Base-by-base conservation (phyloP, 2,113 vertebrate genomes). In the Ivindomyrus marchei region DNA sequence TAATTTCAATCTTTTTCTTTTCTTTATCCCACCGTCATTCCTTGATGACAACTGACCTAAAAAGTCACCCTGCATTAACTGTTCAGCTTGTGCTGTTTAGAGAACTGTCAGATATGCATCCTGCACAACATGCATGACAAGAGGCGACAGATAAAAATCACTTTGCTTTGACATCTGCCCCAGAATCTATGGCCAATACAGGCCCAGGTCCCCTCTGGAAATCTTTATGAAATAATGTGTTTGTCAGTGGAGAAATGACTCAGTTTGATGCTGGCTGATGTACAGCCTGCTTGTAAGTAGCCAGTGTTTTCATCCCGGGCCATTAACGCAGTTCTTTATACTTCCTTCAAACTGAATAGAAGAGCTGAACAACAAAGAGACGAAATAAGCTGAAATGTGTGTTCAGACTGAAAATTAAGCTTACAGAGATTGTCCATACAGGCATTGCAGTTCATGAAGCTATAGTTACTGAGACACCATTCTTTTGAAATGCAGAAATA, bases 21-120 rank as follows among this genome's bases (percentile, higher is more conserved):
- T 90, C 66, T 92, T 90, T 90, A 80, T 90, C 88, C 70, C 85
- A 58, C 91, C 90, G 91, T 93, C 94, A 94, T 92, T 92, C 74
- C 21, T 91, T 93, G 90, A 24, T 94, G 95, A 94, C 94, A 94
- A 91, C 89, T 93, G 93, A 94, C 94, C 95, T 92, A 91, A 94
- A 94, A 93, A 91, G 70, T 94, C 93, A 93, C 94, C 95, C 95
- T 93, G 92, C 11, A 62, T 87, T 92, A 93, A 92, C 90, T 91
- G 90, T 91, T 92, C 92, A 91, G 89, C 90, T 91, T 31, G 15
- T 52, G 89, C 91, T 92, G 92, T 94, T 95, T 90, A 94, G 92
- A 94, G 89, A 92, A 92, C 91, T 92, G 87, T 90, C 93, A 93
- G 21, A 10, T n/a, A 84, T 86, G 87, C 88, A 89, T 85, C 49